Evolutionary conservation across 2,113 vertebrate species (phyloP).

Genomic region (Cottus gobio): DNA sequence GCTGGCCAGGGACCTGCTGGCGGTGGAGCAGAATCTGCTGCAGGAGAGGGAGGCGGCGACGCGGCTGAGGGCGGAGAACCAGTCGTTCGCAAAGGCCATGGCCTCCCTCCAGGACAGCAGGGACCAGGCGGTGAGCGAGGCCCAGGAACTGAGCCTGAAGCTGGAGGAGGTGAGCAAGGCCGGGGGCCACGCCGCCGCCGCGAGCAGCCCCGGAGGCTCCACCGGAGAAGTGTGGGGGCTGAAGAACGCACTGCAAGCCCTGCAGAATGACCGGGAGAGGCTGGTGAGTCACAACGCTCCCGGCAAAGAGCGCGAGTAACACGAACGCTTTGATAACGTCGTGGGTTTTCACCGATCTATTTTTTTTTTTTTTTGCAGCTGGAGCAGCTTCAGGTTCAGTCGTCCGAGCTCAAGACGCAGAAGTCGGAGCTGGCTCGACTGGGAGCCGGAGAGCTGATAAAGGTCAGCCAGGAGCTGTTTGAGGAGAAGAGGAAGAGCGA

Average conservation of each 20-base stretch:
- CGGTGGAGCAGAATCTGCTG: slow-evolving; percentile 90
- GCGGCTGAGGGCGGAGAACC: slow-evolving; percentile 87
- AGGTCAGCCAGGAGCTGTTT: slow-evolving; percentile 82
- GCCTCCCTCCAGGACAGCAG: slow-evolving; percentile 91
- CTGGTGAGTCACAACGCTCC: slow-evolving; percentile 82
- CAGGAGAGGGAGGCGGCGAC: slow-evolving; percentile 85
- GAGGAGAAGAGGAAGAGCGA: slow-evolving; percentile 74
- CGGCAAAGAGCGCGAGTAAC: neutral
- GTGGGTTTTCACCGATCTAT: neutral
- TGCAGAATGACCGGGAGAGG: slow-evolving; percentile 93
- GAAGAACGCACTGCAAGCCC: slow-evolving; percentile 91
- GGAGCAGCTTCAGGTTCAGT: slow-evolving; percentile 87
- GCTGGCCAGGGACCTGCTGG: slow-evolving; percentile 91
- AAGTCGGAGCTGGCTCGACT: slow-evolving; percentile 86
- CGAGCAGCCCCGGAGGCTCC: slow-evolving; percentile 36
- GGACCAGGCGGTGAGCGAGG: slow-evolving; percentile 85
- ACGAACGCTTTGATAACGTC: neutral
- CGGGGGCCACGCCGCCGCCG: slow-evolving; percentile 50
- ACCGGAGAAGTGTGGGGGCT: slow-evolving; percentile 88
- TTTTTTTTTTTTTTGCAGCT: slow-evolving; percentile 76
- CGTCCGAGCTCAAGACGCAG: slow-evolving; percentile 86
- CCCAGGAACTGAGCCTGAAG: slow-evolving; percentile 67
- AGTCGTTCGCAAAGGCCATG: slow-evolving; percentile 92
- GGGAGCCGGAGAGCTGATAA: slow-evolving; percentile 86
- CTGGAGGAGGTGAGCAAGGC: slow-evolving; percentile 82